These are phyloP conservation scores for Episyrphus balteatus DNA, from an alignment of 1,140 invertebrate species.

Conservation along the genomic window DNA sequence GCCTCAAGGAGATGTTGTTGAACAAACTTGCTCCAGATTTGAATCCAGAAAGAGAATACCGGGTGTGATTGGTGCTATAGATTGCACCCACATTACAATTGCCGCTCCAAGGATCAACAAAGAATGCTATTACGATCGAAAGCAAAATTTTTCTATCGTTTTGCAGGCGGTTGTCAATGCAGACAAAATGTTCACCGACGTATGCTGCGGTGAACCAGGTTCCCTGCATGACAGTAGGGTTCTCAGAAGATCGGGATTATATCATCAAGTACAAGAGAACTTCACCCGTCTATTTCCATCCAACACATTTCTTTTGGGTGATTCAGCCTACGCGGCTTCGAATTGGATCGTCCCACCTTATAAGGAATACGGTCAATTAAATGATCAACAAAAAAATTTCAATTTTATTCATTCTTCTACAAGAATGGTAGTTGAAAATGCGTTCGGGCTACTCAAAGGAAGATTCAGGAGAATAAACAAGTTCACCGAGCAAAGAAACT, in stretches of 20 bases:
- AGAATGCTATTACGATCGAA: not conserved
- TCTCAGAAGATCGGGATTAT: slow-evolving; percentile 4
- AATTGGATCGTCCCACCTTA: slow-evolving; percentile 9
- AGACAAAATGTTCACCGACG: not conserved
- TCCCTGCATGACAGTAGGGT: not conserved
- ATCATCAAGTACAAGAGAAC: not conserved
- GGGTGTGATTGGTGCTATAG: too few species aligned
- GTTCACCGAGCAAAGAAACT: not conserved
- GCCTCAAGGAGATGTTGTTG: not conserved
- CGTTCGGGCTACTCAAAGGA: too few species aligned
- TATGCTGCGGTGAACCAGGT: not conserved
- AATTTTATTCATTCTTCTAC: not conserved
- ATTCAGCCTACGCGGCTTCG: slow-evolving; percentile 4
- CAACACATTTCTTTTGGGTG: slow-evolving; percentile 6
- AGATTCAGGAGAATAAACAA: not conserved
- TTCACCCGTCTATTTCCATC: not conserved
- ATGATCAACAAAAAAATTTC: slow-evolving; percentile 1
- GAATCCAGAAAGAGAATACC: too few species aligned
- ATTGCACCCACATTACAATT: too few species aligned
- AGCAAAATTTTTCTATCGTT: not conserved
- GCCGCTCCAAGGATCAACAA: not conserved
- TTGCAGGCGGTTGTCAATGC: slow-evolving; percentile 1
- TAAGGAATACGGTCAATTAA: slow-evolving; percentile 5
- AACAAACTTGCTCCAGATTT: not conserved
- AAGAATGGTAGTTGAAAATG: too few species aligned